phyloP scores from a whole-genome alignment of 2,888 invertebrate genomes.

The Latheticus oryzae region DNA sequence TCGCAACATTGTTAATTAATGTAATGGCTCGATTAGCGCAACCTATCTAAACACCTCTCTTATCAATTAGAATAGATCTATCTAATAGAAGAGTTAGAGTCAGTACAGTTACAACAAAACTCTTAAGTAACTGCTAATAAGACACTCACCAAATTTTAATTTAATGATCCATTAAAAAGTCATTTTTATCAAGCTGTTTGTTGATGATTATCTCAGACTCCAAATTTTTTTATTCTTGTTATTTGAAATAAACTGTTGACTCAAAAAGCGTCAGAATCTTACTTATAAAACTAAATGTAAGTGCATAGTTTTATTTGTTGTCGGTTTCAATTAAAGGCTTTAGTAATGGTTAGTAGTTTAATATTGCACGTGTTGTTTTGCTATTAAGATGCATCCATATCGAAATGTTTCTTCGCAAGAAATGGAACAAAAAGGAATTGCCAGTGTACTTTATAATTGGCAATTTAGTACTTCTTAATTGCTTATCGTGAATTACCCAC shows the following conservation, averaged over 20 bases:
- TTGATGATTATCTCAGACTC: no score
- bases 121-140: not conserved
- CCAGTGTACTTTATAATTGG: constrained; percentile 22
- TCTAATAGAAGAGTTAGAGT: constrained; percentile 1
- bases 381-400: constrained; percentile 6
- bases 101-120: constrained; percentile 15
- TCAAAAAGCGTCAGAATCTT: no score
- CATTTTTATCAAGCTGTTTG: constrained; percentile 3
- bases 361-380: not conserved
- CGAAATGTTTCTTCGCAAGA: not conserved
- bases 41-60: constrained; percentile 38
- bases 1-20: constrained; percentile 42
- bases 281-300: not conserved
- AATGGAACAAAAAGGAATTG: no score
- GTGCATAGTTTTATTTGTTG: not conserved
- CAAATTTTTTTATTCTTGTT: no score
- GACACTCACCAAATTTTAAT: not conserved
- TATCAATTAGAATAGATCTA: constrained; percentile 30
- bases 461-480: constrained; percentile 28
- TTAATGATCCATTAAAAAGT: not conserved
- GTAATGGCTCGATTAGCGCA: constrained; percentile 41
- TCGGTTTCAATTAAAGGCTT: not conserved
- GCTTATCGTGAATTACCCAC: constrained; percentile 13
- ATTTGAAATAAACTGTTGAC: no score
- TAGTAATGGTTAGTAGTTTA: not conserved